phyloP scores from a whole-genome alignment of 2,113 vertebrate genomes.

The Lamprologus lemairii region DNA sequence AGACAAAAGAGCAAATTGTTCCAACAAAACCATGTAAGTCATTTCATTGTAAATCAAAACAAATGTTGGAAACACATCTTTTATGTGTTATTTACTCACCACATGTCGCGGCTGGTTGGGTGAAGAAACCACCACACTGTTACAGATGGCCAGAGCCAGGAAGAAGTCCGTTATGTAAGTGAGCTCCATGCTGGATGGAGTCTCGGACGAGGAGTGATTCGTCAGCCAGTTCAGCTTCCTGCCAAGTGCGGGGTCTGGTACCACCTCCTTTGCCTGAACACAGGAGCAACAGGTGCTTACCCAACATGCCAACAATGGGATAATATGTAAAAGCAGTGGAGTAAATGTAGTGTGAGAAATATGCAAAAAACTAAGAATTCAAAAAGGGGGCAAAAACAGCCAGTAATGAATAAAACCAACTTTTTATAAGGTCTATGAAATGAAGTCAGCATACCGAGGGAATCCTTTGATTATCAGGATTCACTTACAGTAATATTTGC shows the following conservation, averaged over 20 bases:
- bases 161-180: slow-evolving; percentile 85
- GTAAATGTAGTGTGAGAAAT: neutral
- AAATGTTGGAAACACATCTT: neutral
- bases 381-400: neutral
- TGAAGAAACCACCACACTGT: slow-evolving; percentile 89
- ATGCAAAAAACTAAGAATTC: neutral
- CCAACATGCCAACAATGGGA: neutral
- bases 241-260: slow-evolving; percentile 80
- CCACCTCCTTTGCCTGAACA: slow-evolving; percentile 82
- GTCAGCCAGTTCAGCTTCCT: slow-evolving; percentile 73
- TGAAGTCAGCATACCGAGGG: neutral
- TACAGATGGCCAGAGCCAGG: slow-evolving; percentile 86
- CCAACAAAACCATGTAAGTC: neutral
- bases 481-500: neutral
- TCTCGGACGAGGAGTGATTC: neutral
- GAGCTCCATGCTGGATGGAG: slow-evolving; percentile 55
- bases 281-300: neutral
- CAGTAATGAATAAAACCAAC: neutral
- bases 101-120: slow-evolving; percentile 72
- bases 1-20: neutral
- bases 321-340: neutral
- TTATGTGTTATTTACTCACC: slow-evolving; percentile 55
- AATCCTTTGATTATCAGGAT: neutral
- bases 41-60: neutral
- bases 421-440: neutral